A percentile compares a stretch with the other conserved stretches of the same genome.
Conservation (phyloP, 2,888 invertebrate genomes). For the Schizotus pectinicornis region DNA sequence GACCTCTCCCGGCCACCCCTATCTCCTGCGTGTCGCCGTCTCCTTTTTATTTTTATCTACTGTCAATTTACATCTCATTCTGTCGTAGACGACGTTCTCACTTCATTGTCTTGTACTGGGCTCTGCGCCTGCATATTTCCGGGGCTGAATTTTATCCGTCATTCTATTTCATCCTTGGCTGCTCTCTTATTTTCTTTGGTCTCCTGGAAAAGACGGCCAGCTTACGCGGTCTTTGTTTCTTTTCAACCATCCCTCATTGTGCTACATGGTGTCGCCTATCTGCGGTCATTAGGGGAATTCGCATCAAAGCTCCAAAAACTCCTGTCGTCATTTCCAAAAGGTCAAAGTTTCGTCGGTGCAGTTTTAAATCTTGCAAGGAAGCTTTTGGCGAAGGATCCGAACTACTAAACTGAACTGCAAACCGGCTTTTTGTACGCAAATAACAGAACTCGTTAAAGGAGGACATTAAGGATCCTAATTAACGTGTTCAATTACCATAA, state of each 20-base stretch:
- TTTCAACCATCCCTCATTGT: too few species aligned
- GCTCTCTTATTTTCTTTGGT: slow-evolving; percentile 12
- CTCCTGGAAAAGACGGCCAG: not conserved
- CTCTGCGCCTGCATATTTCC: slow-evolving; percentile 16
- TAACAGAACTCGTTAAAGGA: slow-evolving; percentile 38
- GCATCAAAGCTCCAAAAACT: too few species aligned
- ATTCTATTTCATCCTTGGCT: slow-evolving; percentile 22
- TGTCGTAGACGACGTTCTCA: slow-evolving; percentile 27
- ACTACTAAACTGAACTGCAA: slow-evolving; percentile 27
- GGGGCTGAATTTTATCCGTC: slow-evolving; percentile 13
- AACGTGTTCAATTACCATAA: slow-evolving; percentile 47
- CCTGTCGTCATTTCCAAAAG: too few species aligned
- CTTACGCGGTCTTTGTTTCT: slow-evolving; percentile 3
- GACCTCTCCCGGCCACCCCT: slow-evolving; percentile 22
- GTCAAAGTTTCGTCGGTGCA: too few species aligned
- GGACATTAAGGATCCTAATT: slow-evolving; percentile 47
- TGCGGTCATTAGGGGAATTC: too few species aligned
- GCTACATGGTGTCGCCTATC: too few species aligned
- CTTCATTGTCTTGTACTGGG: slow-evolving; percentile 20
- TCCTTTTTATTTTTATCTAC: slow-evolving; percentile 41
- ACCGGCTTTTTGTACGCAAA: slow-evolving; percentile 35
- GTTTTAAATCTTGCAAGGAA: too few species aligned
- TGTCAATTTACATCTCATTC: slow-evolving; percentile 48
- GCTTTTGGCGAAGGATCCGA: too few species aligned
- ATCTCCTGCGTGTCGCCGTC: slow-evolving; percentile 34